A percentile compares a stretch with the other conserved stretches of the same genome.
phyloP scores from a whole-genome alignment of 2,888 invertebrate genomes.

The Sthenelais limicola region DNA sequence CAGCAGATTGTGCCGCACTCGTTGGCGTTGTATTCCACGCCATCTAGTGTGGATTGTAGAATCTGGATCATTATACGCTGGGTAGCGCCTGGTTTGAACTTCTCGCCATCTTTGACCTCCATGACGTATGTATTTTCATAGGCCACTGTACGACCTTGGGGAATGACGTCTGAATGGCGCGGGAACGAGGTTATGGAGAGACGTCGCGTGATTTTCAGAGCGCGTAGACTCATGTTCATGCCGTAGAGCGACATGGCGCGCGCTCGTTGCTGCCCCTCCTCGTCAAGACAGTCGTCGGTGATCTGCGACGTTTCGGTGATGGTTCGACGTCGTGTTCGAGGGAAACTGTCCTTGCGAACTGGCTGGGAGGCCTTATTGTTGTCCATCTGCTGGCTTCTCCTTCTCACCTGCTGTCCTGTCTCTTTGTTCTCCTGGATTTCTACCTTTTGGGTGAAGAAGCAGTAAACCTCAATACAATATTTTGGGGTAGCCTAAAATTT shows the following conservation, averaged over 20 bases:
- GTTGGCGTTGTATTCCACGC: not conserved
- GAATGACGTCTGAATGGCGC: not conserved
- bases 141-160: not conserved
- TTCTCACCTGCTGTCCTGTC: too few species aligned
- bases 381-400: too few species aligned
- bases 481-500: too few species aligned
- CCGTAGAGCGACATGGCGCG: not conserved
- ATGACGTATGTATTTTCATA: conserved; percentile 10
- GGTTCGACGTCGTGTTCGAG: conserved; percentile 2
- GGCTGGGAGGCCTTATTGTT: too few species aligned
- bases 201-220: conserved; percentile 2
- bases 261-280: not conserved
- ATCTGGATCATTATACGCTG: not conserved
- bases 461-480: too few species aligned
- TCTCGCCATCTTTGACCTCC: not conserved
- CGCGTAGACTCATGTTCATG: conserved; percentile 2
- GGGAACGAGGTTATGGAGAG: conserved; percentile 1
- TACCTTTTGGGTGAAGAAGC: too few species aligned
- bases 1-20: not conserved
- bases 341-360: too few species aligned
- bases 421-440: too few species aligned
- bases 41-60: not conserved
- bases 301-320: conserved; percentile 7
- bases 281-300: conserved; percentile 14
- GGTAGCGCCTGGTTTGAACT: not conserved